phyloP scores from a whole-genome alignment of 2,888 invertebrate species.

The Oxystoma pomonae region DNA sequence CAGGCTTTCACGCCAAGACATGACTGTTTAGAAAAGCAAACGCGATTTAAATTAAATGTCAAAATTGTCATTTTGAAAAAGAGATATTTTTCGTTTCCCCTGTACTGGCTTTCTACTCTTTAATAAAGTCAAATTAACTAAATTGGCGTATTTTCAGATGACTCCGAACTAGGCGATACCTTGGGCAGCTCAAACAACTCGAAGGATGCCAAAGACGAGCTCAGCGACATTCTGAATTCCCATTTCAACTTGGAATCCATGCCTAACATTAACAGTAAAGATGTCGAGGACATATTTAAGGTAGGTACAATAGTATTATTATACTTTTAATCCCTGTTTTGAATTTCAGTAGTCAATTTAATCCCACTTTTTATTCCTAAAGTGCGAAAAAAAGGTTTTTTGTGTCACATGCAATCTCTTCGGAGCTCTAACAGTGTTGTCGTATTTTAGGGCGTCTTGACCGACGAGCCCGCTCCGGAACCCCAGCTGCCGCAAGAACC shows the following conservation, averaged over 20 bases:
- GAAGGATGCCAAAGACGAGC: slow-evolving; percentile 65
- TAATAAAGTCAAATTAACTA: not conserved
- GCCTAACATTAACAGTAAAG: slow-evolving; percentile 85
- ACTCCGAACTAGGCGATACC: slow-evolving; percentile 43
- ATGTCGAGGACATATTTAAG: slow-evolving; percentile 89
- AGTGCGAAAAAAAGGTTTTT: too few species aligned
- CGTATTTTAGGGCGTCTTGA: slow-evolving; percentile 65
- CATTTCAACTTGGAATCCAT: slow-evolving; percentile 75
- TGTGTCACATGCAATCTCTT: too few species aligned
- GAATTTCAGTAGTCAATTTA: too few species aligned
- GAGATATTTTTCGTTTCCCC: too few species aligned
- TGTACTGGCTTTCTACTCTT: too few species aligned
- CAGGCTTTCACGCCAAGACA: too few species aligned
- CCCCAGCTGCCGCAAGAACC: slow-evolving; percentile 60
- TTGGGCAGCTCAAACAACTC: slow-evolving; percentile 45
- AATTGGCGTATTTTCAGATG: slow-evolving; percentile 39
- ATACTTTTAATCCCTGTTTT: not conserved
- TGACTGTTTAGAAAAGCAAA: too few species aligned
- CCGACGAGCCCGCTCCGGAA: slow-evolving; percentile 72
- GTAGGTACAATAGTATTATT: slow-evolving; percentile 28
- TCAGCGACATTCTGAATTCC: slow-evolving; percentile 59
- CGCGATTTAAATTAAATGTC: too few species aligned
- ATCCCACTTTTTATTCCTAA: too few species aligned
- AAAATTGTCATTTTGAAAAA: too few species aligned
- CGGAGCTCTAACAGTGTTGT: too few species aligned